Evolutionary conservation across 2,113 vertebrate species (phyloP).

Genomic region (Himantopus leucocephalus): DNA sequence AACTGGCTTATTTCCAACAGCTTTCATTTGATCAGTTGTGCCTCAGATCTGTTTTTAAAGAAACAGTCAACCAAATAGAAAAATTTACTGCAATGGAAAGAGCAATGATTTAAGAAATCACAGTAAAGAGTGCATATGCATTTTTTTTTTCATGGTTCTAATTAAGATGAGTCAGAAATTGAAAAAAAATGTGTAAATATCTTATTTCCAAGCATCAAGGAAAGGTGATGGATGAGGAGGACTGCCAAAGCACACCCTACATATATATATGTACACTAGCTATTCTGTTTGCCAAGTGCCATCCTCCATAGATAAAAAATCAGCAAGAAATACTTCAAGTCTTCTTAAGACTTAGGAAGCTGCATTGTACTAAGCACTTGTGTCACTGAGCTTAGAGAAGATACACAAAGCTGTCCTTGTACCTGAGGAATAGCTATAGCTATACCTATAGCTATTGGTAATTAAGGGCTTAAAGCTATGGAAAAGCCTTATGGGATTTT

Average conservation of each 20-base stretch:
- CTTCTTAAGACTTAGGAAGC: background rate
- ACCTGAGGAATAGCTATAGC: background rate
- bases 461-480: background rate
- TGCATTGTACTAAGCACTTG: background rate
- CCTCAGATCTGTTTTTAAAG: background rate
- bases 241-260: background rate
- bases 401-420: background rate
- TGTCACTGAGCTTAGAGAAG: background rate
- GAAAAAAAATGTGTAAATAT: background rate
- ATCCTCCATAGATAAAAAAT: background rate
- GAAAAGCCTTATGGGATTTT: background rate
- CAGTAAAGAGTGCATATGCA: background rate
- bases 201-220: background rate
- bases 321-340: background rate
- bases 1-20: background rate
- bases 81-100: background rate
- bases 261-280: background rate
- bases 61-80: background rate
- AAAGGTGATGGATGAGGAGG: background rate
- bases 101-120: background rate
- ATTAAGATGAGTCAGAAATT: rapidly evolving
- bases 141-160: background rate
- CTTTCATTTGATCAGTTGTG: background rate
- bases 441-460: background rate
- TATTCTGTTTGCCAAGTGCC: background rate